Evolutionary conservation across 2,797 vertebrate species (phyloP), one percentile per base, ranked within the genome.

Genomic region (Mormyrops boulengeri): DNA sequence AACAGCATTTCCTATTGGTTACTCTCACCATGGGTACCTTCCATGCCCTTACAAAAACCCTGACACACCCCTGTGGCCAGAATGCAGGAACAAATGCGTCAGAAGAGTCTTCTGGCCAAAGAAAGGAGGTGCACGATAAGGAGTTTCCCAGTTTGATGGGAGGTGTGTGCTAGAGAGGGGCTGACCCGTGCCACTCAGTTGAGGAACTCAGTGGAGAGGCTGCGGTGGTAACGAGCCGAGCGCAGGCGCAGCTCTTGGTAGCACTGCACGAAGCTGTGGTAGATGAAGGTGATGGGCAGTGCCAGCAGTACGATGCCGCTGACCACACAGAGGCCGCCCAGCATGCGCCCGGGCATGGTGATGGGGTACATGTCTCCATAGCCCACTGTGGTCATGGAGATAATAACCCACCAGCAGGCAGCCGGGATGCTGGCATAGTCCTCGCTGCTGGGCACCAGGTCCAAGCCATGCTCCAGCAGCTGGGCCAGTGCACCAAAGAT

Each of bases 391-490:
- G 99, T 99, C 99, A 99, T 99, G 80, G 99, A 99, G 95, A 99
- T 99, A 94, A 99, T 99, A 94, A 99, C 99, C 99, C 98, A 99
- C 99, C 99, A 99, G 93, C 98, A 98, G 91, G 99, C 97, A 17
- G 98, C 98, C 0, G 99, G 98, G 94, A 99, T 99, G 95, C 98
- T 99, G 94, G 97, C 96, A 82, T 98, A 99, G 95, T 98, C 98
- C 88, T 95, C 97, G 92, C 98, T 99, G 94, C 96, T 97, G 89
- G 93, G 93, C 90, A 97, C 97, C 94, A 98, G 95, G 95, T 99
- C 97, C 95, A 99, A 94, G 90, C 98, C 98, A 11, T 99, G 97
- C 95, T 99, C 99, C 91, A 99, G 96, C 90, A 99, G 96, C 95
- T 99, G 99, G 91, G 99, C 97, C 90, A 99, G 96, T 88, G 99